These are phyloP conservation scores for Oncorhynchus masou DNA, from an alignment of 2,113 vertebrate species.

Conservation along the genomic window DNA sequence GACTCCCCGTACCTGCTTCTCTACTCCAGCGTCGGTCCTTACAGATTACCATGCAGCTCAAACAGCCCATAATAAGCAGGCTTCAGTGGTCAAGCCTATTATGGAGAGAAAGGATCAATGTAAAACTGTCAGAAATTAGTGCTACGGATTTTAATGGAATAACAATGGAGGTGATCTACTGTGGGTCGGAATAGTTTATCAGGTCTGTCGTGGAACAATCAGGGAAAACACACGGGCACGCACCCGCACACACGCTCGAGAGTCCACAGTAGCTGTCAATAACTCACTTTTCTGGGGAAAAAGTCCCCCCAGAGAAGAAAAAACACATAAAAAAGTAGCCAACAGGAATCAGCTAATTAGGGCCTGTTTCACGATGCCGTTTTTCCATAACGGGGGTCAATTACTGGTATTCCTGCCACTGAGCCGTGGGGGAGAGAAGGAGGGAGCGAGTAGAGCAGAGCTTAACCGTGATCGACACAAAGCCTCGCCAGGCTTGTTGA, in stretches of 20 bases:
- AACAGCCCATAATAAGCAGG: conserved; percentile 33
- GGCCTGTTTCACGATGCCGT: conserved; percentile 53
- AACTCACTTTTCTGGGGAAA: conserved; percentile 48
- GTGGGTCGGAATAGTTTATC: too few relatives aligned
- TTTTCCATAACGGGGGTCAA: conserved; percentile 63
- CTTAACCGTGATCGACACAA: conserved; percentile 53
- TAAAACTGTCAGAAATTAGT: neutral
- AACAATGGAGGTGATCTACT: too few relatives aligned
- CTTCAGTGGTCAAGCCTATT: neutral
- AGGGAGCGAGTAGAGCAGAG: conserved; percentile 8
- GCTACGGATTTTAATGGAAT: too few relatives aligned
- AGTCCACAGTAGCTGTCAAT: conserved; percentile 58
- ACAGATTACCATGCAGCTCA: conserved; percentile 42
- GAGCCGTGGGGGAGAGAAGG: conserved; percentile 13
- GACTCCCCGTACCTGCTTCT: too few relatives aligned
- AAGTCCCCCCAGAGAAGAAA: conserved; percentile 27
- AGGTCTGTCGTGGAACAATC: too few relatives aligned
- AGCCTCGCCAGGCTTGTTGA: conserved; percentile 45
- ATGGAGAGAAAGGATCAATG: conserved; percentile 7
- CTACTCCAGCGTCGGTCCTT: too few relatives aligned
- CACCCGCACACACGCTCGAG: conserved; percentile 14
- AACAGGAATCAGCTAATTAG: conserved; percentile 67
- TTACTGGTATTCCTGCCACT: conserved; percentile 48
- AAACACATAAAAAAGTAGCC: conserved; percentile 11
- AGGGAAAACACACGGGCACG: neutral